Conservation (phyloP, 2,888 invertebrate genomes). For the Odiellus spinosus region DNA sequence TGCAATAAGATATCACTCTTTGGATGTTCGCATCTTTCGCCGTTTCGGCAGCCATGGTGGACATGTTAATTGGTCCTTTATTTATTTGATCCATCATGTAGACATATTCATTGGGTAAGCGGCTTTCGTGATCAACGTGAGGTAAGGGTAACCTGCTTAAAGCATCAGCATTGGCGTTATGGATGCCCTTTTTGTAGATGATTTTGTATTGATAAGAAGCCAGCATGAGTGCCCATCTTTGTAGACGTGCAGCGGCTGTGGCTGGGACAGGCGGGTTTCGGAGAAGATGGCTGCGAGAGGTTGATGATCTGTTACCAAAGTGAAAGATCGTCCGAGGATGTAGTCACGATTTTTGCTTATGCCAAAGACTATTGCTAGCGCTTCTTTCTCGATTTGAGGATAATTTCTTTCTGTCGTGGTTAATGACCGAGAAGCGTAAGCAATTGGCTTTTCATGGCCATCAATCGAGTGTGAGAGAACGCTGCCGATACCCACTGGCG, state of each 20-base stretch:
- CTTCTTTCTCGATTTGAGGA: no score
- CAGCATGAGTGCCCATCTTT: constrained; percentile 23
- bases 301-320: constrained; percentile 29
- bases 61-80: no score
- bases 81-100: no score
- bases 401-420: constrained; percentile 13
- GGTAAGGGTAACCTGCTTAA: constrained; percentile 22
- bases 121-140: no score
- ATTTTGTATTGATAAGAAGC: constrained; percentile 27
- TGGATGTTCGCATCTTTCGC: no score
- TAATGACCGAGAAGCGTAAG: constrained; percentile 19
- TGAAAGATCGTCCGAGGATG: constrained; percentile 29
- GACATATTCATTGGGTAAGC: no score
- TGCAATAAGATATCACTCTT: no score
- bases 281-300: constrained; percentile 24
- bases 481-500: constrained; percentile 21
- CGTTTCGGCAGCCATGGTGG: no score
- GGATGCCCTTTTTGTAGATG: constrained; percentile 20
- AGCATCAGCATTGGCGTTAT: constrained; percentile 24
- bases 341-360: constrained; percentile 30
- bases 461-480: constrained; percentile 24
- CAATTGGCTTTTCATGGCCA: constrained; percentile 28
- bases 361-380: constrained; percentile 28
- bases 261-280: constrained; percentile 17
- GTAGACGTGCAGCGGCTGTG: constrained; percentile 23